Evolutionary conservation across 2,888 invertebrate genomes (phyloP).

Genomic region (Steinernema carpocapsae): DNA sequence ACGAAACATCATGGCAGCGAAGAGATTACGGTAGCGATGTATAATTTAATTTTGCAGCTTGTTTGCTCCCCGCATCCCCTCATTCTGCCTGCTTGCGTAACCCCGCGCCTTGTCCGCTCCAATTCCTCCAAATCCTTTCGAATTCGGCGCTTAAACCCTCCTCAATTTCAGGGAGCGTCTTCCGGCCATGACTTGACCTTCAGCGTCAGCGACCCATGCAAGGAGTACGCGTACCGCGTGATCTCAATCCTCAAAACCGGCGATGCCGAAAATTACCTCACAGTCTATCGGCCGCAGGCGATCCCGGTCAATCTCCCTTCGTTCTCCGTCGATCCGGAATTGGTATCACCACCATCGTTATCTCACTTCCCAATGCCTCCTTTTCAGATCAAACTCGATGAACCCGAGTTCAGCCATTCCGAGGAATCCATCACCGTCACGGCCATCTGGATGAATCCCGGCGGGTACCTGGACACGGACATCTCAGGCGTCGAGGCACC

Average conservation of each 20-base stretch:
- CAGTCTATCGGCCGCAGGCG: slow-evolving; percentile 53
- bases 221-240: slow-evolving; percentile 65
- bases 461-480: slow-evolving; percentile 60
- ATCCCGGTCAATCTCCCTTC: slow-evolving; percentile 60
- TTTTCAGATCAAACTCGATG: slow-evolving; percentile 42
- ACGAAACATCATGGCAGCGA: background rate
- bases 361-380: background rate
- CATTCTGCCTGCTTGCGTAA: too few relatives aligned
- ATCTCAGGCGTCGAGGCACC: slow-evolving; percentile 64
- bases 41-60: too few relatives aligned
- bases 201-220: slow-evolving; percentile 62
- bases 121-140: too few relatives aligned
- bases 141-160: background rate
- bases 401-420: slow-evolving; percentile 16
- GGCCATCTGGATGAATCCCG: slow-evolving; percentile 37
- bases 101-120: too few relatives aligned
- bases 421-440: slow-evolving; percentile 17
- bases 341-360: slow-evolving; percentile 43
- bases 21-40: too few relatives aligned
- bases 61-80: too few relatives aligned
- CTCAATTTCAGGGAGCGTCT: slow-evolving; percentile 59
- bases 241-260: slow-evolving; percentile 57
- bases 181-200: slow-evolving; percentile 59
- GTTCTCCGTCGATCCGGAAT: slow-evolving; percentile 53
- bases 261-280: slow-evolving; percentile 52